Conservation (phyloP, 1,140 invertebrate species). For the Paraescarpia echinospica region DNA sequence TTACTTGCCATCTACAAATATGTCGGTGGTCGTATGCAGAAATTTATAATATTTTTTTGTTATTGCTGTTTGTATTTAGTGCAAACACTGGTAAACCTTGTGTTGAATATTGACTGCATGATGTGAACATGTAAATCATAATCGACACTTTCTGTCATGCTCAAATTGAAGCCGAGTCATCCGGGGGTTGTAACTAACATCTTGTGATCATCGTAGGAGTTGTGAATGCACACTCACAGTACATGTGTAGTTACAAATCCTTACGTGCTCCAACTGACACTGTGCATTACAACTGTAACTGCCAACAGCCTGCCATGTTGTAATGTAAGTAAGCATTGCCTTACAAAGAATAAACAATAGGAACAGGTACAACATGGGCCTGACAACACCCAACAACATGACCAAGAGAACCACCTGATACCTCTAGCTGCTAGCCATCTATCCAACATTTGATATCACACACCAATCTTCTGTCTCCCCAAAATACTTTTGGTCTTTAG, state of each 20-base stretch:
- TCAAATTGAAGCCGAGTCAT: too few relatives aligned
- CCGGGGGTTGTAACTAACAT: neutral
- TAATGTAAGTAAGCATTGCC: neutral
- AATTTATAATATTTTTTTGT: too few relatives aligned
- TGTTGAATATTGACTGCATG: too few relatives aligned
- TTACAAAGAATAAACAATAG: neutral
- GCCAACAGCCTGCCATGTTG: neutral
- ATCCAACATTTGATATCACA: neutral
- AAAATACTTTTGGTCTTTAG: neutral
- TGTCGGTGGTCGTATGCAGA: too few relatives aligned
- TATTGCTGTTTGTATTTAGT: too few relatives aligned
- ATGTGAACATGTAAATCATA: too few relatives aligned
- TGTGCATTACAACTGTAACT: neutral
- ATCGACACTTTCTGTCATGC: too few relatives aligned
- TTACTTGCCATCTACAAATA: too few relatives aligned
- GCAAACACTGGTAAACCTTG: too few relatives aligned
- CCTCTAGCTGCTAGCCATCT: neutral
- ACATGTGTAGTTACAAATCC: too few relatives aligned
- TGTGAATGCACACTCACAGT: too few relatives aligned
- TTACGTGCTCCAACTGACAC: neutral
- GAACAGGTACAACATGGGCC: too few relatives aligned
- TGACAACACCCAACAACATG: neutral
- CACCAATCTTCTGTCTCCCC: neutral
- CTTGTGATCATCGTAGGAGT: neutral
- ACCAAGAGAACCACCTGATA: neutral